Conservation (phyloP, 2,113 vertebrate species). For the Laticauda colubrina region DNA sequence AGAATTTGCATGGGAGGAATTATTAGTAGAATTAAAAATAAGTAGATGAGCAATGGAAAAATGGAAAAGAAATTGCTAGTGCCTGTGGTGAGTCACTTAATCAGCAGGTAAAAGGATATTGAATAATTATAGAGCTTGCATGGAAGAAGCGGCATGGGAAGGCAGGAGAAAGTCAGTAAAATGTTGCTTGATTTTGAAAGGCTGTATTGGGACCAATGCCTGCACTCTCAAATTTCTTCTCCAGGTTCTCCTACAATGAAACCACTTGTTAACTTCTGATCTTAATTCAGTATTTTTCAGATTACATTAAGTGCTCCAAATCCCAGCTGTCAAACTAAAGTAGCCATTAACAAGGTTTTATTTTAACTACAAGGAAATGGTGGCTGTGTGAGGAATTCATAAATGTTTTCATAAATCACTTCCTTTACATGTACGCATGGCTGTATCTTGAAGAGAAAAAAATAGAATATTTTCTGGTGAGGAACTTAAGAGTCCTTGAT, state of each 20-base stretch:
- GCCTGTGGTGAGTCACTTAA: slow-evolving; percentile 73
- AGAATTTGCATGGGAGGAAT: slow-evolving; percentile 69
- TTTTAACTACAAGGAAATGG: slow-evolving; percentile 8
- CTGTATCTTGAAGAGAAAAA: slow-evolving; percentile 5
- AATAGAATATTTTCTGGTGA: slow-evolving; percentile 7
- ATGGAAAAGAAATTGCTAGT: slow-evolving; percentile 66
- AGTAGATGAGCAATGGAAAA: slow-evolving; percentile 71
- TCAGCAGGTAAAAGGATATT: slow-evolving; percentile 75
- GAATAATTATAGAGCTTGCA: slow-evolving; percentile 76
- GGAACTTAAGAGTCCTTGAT: background rate
- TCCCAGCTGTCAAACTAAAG: slow-evolving; percentile 11
- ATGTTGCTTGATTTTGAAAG: slow-evolving; percentile 56
- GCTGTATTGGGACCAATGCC: slow-evolving; percentile 30
- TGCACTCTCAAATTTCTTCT: slow-evolving; percentile 46
- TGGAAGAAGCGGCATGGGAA: slow-evolving; percentile 66
- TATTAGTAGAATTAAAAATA: slow-evolving; percentile 72
- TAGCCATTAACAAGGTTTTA: slow-evolving; percentile 9
- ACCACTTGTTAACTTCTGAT: slow-evolving; percentile 23
- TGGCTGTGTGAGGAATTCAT: slow-evolving; percentile 3
- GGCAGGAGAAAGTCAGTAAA: slow-evolving; percentile 64
- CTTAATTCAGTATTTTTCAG: slow-evolving; percentile 29
- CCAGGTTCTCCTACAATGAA: slow-evolving; percentile 11
- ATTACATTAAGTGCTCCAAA: slow-evolving; percentile 32
- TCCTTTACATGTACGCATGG: slow-evolving; percentile 10
- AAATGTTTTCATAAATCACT: background rate